Percentiles rank a stretch among this genome's conserved stretches.
Conservation (phyloP, 37 sponge, comb jelly and placozoan genomes). For the Chondrosia reniformis region DNA sequence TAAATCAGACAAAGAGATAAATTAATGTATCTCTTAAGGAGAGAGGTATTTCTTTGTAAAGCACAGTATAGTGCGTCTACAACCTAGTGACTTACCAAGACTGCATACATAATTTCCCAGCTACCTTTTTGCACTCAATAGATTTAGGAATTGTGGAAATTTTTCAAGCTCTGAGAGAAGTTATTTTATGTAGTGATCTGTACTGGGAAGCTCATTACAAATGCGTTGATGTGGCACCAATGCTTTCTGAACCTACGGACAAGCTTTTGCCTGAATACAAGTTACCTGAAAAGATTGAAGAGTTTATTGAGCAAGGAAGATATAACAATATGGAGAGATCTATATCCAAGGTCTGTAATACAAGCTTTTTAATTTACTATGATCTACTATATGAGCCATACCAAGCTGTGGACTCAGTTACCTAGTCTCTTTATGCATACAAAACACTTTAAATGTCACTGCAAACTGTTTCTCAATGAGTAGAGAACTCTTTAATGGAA, state of each 20-base stretch:
- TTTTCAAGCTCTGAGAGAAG: background rate
- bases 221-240: background rate
- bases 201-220: conserved; percentile 69
- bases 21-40: no score
- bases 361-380: background rate
- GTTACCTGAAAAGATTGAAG: conserved; percentile 47
- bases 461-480: no score
- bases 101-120: no score
- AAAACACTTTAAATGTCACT: no score
- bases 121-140: no score
- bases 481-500: no score
- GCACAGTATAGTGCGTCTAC: no score
- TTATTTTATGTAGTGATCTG: conserved; percentile 44
- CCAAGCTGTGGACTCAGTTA: no score
- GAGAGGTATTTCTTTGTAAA: no score
- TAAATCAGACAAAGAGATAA: no score
- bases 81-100: no score
- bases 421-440: no score
- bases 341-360: conserved; percentile 39
- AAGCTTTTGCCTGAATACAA: conserved; percentile 29
- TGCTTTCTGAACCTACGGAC: conserved; percentile 28
- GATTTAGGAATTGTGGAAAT: background rate
- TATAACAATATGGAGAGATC: conserved; percentile 67
- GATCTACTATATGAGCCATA: background rate
- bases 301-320: conserved; percentile 54